Conservation (phyloP, 2,888 invertebrate genomes). For the Papilio protenor region DNA sequence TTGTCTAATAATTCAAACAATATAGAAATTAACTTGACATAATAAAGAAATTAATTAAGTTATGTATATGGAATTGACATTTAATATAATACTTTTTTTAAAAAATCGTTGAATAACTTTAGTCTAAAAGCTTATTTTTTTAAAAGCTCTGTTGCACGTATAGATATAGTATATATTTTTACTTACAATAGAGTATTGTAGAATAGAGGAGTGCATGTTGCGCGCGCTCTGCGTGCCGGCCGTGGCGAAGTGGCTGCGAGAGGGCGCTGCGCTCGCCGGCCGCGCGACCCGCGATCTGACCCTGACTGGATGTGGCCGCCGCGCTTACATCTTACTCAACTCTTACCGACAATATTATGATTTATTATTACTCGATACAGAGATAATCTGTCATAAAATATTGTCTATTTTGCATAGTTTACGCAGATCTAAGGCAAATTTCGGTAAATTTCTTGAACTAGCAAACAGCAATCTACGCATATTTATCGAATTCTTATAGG, state of each 20-base stretch:
- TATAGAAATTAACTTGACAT: neutral
- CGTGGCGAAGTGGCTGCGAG: conserved; percentile 69
- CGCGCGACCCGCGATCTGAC: conserved; percentile 58
- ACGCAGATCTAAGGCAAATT: neutral
- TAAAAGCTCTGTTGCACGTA: neutral
- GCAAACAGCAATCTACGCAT: neutral
- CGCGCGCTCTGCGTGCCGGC: conserved; percentile 68
- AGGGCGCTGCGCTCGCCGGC: conserved; percentile 65
- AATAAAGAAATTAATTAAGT: neutral
- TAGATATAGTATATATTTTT: conserved; percentile 44
- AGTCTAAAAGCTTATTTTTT: neutral
- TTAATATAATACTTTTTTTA: neutral
- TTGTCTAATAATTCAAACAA: neutral
- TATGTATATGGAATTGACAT: neutral
- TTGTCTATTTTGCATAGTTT: neutral
- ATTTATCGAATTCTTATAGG: neutral
- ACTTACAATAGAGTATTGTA: conserved; percentile 51
- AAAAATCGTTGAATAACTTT: neutral
- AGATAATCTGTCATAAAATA: neutral
- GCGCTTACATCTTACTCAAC: conserved; percentile 43
- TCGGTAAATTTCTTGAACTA: neutral
- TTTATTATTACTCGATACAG: conserved; percentile 22
- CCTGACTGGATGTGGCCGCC: conserved; percentile 57
- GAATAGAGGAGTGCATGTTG: conserved; percentile 68
- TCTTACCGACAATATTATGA: conserved; percentile 10